Percentiles rank a stretch among this genome's conserved stretches.
These are phyloP conservation scores for Myzus persicae DNA, from an alignment of 1,140 invertebrate species.

Conservation along the genomic window DNA sequence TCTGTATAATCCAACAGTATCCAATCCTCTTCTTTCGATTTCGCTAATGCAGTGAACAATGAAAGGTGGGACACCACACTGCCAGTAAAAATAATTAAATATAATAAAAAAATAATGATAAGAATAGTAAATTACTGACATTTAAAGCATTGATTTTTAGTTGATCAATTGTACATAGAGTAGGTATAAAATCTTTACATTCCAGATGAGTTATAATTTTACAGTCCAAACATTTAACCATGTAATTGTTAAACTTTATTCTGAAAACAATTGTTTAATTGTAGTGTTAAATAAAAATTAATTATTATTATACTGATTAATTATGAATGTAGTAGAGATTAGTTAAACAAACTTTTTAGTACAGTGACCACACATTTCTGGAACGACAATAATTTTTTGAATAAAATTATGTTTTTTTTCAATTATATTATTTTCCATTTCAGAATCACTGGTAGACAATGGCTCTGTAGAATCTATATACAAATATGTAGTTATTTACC, in stretches of 20 bases:
- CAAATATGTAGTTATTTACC: neutral
- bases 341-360: conserved; percentile 20
- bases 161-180: conserved; percentile 74
- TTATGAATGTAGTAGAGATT: neutral
- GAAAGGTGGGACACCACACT: conserved; percentile 79
- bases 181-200: conserved; percentile 79
- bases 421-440: neutral
- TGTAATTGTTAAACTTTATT: conserved; percentile 41
- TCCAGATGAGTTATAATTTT: conserved; percentile 78
- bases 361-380: conserved; percentile 31
- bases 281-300: neutral
- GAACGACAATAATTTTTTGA: conserved; percentile 43
- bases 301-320: neutral
- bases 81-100: neutral
- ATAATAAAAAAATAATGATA: neutral
- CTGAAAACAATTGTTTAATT: conserved; percentile 5
- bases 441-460: neutral
- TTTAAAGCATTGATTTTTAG: neutral
- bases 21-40: conserved; percentile 86
- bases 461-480: conserved; percentile 28
- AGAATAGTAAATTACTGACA: conserved; percentile 17
- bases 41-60: conserved; percentile 95
- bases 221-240: conserved; percentile 80
- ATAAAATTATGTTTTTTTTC: conserved; percentile 50
- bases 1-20: conserved; percentile 89